phyloP scores from a whole-genome alignment of 2,888 invertebrate genomes.

The Mechanitis messenoides region DNA sequence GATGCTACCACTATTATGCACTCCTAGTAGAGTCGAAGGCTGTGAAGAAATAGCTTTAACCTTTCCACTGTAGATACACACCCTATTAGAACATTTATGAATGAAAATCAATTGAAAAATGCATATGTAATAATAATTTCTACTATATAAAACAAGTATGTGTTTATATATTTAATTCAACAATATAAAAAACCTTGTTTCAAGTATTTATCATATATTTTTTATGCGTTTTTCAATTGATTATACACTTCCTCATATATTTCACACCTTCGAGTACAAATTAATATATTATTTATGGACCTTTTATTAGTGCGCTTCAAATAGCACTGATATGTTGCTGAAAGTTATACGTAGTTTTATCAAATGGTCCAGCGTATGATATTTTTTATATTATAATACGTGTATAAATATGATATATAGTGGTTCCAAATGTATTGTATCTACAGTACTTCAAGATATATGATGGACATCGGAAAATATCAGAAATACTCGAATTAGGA shows the following conservation, averaged over 20 bases:
- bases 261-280: constrained; percentile 50
- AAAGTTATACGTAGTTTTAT: constrained; percentile 9
- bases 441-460: neutral
- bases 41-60: constrained; percentile 75
- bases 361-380: constrained; percentile 17
- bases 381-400: constrained; percentile 12
- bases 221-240: neutral
- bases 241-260: constrained; percentile 4
- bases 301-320: constrained; percentile 9
- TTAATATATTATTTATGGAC: constrained; percentile 29
- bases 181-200: neutral
- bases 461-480: too few relatives aligned
- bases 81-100: constrained; percentile 11
- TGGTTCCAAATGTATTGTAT: neutral
- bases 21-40: constrained; percentile 67
- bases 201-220: neutral
- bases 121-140: neutral
- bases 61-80: constrained; percentile 58
- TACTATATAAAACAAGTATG: too few relatives aligned
- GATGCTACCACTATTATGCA: constrained; percentile 36
- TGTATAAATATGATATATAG: neutral
- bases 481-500: too few relatives aligned
- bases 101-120: constrained; percentile 21
- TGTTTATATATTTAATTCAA: too few relatives aligned
- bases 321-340: constrained; percentile 17